Evolutionary conservation across 2,113 vertebrate species (phyloP).

Genomic region (Kryptolebias marmoratus): DNA sequence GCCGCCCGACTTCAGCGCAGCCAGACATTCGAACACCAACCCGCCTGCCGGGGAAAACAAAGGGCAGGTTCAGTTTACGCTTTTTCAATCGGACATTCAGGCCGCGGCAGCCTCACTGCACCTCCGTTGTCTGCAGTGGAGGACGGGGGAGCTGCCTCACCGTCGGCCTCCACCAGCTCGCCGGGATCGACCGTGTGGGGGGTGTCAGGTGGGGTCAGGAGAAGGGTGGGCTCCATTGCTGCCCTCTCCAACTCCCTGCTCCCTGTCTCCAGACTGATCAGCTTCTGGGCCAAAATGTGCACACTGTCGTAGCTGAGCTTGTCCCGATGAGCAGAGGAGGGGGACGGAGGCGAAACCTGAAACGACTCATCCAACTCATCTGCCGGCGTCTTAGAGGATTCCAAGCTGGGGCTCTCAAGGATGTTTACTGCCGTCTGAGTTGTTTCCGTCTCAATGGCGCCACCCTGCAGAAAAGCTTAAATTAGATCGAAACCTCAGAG

Average conservation of each 20-base stretch:
- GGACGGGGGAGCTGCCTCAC: conserved; percentile 17
- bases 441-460: conserved; percentile 21
- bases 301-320: conserved; percentile 56
- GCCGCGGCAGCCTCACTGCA: background rate
- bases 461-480: conserved; percentile 16
- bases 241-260: conserved; percentile 31
- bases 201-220: conserved; percentile 78
- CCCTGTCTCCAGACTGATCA: conserved; percentile 58
- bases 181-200: conserved; percentile 56
- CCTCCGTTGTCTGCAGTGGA: conserved; percentile 52
- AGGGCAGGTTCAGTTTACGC: background rate
- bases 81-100: background rate
- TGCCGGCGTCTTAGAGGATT: conserved; percentile 17
- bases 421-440: conserved; percentile 30
- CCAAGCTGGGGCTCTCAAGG: conserved; percentile 34
- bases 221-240: conserved; percentile 65
- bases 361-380: conserved; percentile 3
- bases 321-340: conserved; percentile 12
- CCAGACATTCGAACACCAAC: conserved; percentile 62
- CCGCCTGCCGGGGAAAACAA: conserved; percentile 34
- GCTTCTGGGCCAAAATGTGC: conserved; percentile 71
- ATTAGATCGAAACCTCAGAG: background rate
- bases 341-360: conserved; percentile 19
- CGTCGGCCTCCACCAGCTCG: conserved; percentile 24
- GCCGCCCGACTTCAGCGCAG: conserved; percentile 54